Percentiles rank a stretch among this genome's conserved stretches.
These are phyloP conservation scores for Tillus elongatus DNA, from an alignment of 2,888 invertebrate species.

Conservation along the genomic window DNA sequence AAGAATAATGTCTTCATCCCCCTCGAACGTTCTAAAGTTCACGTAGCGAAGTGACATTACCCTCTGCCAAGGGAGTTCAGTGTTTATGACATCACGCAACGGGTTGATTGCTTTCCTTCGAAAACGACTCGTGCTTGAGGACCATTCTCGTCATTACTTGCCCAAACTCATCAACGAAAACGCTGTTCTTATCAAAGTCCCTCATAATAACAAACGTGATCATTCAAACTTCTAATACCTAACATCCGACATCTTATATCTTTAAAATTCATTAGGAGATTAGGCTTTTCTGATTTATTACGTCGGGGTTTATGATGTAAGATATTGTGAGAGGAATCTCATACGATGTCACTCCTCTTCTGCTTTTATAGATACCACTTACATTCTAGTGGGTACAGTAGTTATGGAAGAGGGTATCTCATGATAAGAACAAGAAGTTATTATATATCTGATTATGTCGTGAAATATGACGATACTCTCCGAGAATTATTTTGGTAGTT, in stretches of 20 bases:
- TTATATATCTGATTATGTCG: no score
- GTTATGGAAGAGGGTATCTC: no score
- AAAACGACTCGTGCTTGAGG: slow-evolving; percentile 28
- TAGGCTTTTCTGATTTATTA: not conserved
- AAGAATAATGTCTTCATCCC: slow-evolving; percentile 3
- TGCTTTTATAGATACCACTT: no score
- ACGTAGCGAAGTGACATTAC: slow-evolving; percentile 27
- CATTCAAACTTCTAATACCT: slow-evolving; percentile 1
- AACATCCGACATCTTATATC: slow-evolving; percentile 1
- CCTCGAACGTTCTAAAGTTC: slow-evolving; percentile 15
- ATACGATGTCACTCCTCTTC: no score
- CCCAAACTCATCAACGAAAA: slow-evolving; percentile 37
- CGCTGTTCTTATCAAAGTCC: slow-evolving; percentile 26
- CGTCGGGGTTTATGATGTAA: no score
- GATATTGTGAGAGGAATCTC: no score
- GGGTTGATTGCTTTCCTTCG: slow-evolving; percentile 40
- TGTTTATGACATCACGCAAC: slow-evolving; percentile 42
- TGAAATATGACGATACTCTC: no score
- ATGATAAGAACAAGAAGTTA: no score
- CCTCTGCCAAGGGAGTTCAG: slow-evolving; percentile 24
- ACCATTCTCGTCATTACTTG: slow-evolving; percentile 37
- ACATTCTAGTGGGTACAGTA: no score
- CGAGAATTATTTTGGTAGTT: no score
- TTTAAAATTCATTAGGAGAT: not conserved
- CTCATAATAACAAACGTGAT: slow-evolving; percentile 12